Evolutionary conservation across 2,797 vertebrate species (phyloP), one percentile per base, ranked within the genome.

Genomic region (Pagetopsis macropterus): DNA sequence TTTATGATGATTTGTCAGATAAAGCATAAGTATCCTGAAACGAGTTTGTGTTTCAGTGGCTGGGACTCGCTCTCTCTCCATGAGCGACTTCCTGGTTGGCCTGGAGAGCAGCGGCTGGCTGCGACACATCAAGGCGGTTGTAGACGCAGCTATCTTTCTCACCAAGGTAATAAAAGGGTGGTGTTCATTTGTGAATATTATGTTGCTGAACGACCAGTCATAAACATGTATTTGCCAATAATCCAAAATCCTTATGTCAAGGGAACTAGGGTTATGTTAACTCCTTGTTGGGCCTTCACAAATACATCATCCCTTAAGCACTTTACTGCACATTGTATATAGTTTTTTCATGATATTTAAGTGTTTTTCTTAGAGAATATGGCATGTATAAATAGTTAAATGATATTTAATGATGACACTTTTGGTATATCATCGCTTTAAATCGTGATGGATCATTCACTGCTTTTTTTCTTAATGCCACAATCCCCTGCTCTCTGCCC

Each of bases 61-160:
- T 71, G 96, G 97, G 41, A 94, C 89, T 8, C 96, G 95, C 41
- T 95, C 95, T 60, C 95, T 99, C 51, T 94, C 96, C 27, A 95
- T 97, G 90, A 96, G 92, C 3, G 98, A 99, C 88, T 98, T 96
- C 73, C 93, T 97, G 69, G 94, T 95, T 37, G 98, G 97, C 55
- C 82, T 99, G 87, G 97, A 99, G 91, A 97, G 81, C 60, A 94
- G 96, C 6, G 97, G 97, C 65, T 99, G 98, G 98, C 90, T 99
- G 64, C 95, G 98, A 44, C 98, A 99, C 61, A 94, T 99, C 85
- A 99, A 99, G 89, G 95, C 98, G 37, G 81, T 99, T 5, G 77
- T 98, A 84, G 98, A 99, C 43, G 98, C 98, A 63, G 97, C 97
- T 11, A 93, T 98, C 81, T 97, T 97, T 82, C 94, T 99, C 40